Evolutionary conservation across 2,888 invertebrate genomes (phyloP).

Genomic region (Calameuta idolon): DNA sequence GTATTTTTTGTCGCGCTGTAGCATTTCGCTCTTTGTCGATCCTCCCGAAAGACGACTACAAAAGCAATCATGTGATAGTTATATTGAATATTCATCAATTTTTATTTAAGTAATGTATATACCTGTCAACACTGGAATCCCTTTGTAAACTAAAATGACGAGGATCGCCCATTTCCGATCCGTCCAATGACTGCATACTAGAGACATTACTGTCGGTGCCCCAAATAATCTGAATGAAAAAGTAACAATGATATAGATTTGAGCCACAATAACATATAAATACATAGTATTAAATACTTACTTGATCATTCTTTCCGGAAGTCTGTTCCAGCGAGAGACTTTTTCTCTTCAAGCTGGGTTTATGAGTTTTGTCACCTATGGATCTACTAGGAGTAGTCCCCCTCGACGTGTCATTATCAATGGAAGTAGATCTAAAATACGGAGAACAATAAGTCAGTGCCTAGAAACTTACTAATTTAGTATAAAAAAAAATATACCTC

Average conservation of each 20-base stretch:
- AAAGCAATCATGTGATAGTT: slow-evolving; percentile 24
- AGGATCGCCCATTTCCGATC: slow-evolving; percentile 69
- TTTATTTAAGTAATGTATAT: slow-evolving; percentile 19
- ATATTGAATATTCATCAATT: slow-evolving; percentile 13
- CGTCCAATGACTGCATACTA: slow-evolving; percentile 83
- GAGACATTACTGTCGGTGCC: slow-evolving; percentile 86
- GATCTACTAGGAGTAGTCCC: slow-evolving; percentile 62
- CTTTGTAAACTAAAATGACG: slow-evolving; percentile 74
- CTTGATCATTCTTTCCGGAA: slow-evolving; percentile 64
- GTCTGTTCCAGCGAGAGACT: slow-evolving; percentile 81
- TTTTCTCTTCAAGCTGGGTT: slow-evolving; percentile 75
- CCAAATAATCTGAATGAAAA: slow-evolving; percentile 78
- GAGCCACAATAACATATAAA: neutral
- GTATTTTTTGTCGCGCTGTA: slow-evolving; percentile 82
- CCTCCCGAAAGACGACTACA: slow-evolving; percentile 82
- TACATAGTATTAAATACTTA: slow-evolving; percentile 27
- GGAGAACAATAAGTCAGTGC: neutral
- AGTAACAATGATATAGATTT: slow-evolving; percentile 23
- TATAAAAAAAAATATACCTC: slow-evolving; percentile 40
- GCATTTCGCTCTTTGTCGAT: slow-evolving; percentile 85
- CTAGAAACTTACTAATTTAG: neutral
- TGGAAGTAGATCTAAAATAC: slow-evolving; percentile 74
- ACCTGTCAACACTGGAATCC: slow-evolving; percentile 85
- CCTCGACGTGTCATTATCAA: slow-evolving; percentile 70
- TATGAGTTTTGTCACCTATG: slow-evolving; percentile 58